Percentiles rank a stretch among this genome's conserved stretches.
phyloP scores from a whole-genome alignment of 2,113 vertebrate species.

The Cyphomyrus discorhynchus region DNA sequence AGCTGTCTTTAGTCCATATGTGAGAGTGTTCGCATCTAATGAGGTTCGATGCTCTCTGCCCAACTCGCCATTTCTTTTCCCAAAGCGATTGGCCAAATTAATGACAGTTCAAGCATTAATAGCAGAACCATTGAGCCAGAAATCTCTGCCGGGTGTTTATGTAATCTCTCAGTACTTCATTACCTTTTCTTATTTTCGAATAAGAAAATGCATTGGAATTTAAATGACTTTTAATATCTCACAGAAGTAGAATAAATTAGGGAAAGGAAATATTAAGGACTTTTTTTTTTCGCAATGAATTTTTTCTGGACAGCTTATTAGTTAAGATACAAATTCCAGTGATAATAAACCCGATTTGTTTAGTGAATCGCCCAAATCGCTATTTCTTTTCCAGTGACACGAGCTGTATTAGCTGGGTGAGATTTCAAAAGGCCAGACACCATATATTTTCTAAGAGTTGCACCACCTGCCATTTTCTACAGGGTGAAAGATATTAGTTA shows the following conservation, averaged over 20 bases:
- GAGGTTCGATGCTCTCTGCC: not conserved
- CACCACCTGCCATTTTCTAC: not conserved
- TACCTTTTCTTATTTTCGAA: not conserved
- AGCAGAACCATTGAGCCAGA: not conserved
- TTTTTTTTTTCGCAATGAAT: not conserved
- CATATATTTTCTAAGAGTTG: not conserved
- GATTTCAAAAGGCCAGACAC: not conserved
- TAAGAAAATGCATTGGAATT: not conserved
- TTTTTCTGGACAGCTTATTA: not conserved
- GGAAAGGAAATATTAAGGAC: not conserved
- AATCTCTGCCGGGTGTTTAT: not conserved
- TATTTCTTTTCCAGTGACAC: not conserved
- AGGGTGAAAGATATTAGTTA: not conserved
- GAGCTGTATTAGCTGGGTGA: not conserved
- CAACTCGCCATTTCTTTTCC: not conserved
- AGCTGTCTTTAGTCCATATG: not conserved
- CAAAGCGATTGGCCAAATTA: not conserved
- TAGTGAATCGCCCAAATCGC: not conserved
- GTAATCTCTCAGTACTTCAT: not conserved
- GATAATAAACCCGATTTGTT: not conserved
- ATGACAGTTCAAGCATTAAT: not conserved
- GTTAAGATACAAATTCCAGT: not conserved
- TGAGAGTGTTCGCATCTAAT: not conserved
- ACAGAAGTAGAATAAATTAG: not conserved
- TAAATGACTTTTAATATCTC: not conserved